Evolutionary conservation across 2,888 invertebrate species (phyloP).

Genomic region (Schizaphis graminum): DNA sequence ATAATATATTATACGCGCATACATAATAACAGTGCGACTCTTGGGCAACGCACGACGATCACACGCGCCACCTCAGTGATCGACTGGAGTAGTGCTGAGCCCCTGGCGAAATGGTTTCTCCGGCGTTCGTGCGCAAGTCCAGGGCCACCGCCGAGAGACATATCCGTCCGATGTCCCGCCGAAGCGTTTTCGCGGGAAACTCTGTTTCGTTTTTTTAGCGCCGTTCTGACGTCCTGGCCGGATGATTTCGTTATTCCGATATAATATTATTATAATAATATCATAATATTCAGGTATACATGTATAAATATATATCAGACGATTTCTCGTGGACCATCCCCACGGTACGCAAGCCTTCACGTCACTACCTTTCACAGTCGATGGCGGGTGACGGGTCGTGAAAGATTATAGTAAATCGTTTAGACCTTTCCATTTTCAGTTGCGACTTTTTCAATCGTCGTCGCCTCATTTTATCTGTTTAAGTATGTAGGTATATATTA

Average conservation of each 20-base stretch:
- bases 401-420: neutral
- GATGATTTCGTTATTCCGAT: neutral
- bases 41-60: conserved; percentile 24
- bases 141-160: neutral
- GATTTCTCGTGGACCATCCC: neutral
- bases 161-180: neutral
- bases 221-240: neutral
- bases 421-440: neutral
- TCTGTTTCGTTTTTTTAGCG: neutral
- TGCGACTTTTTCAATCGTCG: neutral
- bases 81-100: conserved; percentile 47
- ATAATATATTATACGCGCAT: neutral
- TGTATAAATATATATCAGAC: too few relatives aligned
- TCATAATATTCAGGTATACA: too few relatives aligned
- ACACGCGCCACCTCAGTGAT: conserved; percentile 28
- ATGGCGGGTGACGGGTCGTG: neutral
- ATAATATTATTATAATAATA: too few relatives aligned
- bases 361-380: neutral
- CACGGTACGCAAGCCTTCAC: neutral
- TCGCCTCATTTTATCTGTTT: neutral
- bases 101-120: conserved; percentile 52
- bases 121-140: conserved; percentile 2
- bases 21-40: neutral
- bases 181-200: conserved; percentile 48
- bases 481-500: neutral